Evolutionary conservation across 2,888 invertebrate species (phyloP), one percentile per base, ranked within the genome.

Genomic region (Dione vanillae): DNA sequence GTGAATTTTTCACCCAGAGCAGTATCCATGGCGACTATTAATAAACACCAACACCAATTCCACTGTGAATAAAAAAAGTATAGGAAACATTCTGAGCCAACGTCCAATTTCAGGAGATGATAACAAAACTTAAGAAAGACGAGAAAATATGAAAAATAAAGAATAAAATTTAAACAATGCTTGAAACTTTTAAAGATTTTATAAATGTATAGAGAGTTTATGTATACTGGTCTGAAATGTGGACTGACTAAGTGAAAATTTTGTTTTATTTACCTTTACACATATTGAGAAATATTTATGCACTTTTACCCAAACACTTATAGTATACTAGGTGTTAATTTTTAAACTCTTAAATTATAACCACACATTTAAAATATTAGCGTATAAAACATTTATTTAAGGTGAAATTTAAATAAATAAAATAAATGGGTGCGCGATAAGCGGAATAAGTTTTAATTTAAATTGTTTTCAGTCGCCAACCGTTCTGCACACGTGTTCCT

Each of bases 1-100:
- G 95, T 96, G 85, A 97, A 97, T 62, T 94, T 95, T 78, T 96
- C 91, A 43, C 85, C 88, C 16, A 76, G 78, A 27, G 85, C 80
- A 67, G 77, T 81, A 69, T 80, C 81, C 54, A 86, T 67, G 51
- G 77, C 75, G 62, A 84, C 76, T 47, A 84, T 69, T 67, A 91
- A 76, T 73, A 87, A 74, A 67, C 82, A 86, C 85, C 85, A 88
- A 75, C 84, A 86, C 84, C 87, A 87, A 70, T 84, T 82, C 83
- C 85, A 87, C 92, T 92, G 85, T 49, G 80, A 84, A 66, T 61
- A 84, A 84, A 78, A 71, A 67, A 5, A 40, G 16, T 49, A 11
- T 0, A 1, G 0, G 19, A 49, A 1, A 49, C 10, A 16, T 49
- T 49, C 27, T 27, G 27, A 27, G 27, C 27, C 5, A 27, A 27